These are phyloP conservation scores for Chrysotoxum bicinctum DNA, from an alignment of 2,888 invertebrate genomes.

Conservation along the genomic window DNA sequence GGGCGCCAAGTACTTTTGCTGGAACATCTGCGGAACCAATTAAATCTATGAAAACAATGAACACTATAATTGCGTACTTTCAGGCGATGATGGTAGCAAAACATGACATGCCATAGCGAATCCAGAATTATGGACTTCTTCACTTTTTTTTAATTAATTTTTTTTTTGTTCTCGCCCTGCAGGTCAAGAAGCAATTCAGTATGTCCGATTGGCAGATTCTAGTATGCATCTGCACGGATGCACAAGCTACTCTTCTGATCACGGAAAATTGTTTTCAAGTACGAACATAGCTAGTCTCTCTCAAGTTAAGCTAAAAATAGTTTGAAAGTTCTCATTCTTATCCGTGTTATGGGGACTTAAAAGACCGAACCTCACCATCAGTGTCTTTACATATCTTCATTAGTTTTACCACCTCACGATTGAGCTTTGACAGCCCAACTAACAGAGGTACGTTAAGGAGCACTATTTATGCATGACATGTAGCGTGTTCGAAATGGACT, in stretches of 20 bases:
- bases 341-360: not conserved
- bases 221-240: constrained; percentile 26
- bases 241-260: constrained; percentile 6
- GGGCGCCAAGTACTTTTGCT: constrained; percentile 32
- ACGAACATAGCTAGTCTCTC: not conserved
- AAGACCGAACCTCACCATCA: constrained; percentile 1
- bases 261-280: constrained; percentile 29
- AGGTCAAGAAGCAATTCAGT: constrained; percentile 54
- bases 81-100: constrained; percentile 39
- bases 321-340: constrained; percentile 11
- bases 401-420: constrained; percentile 30
- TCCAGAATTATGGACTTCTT: constrained; percentile 19
- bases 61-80: constrained; percentile 63
- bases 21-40: constrained; percentile 54
- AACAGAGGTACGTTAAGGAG: not conserved
- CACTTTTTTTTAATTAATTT: constrained; percentile 4
- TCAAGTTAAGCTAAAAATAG: constrained; percentile 30
- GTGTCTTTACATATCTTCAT: constrained; percentile 30
- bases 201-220: constrained; percentile 34
- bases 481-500: constrained; percentile 12
- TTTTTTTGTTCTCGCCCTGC: constrained; percentile 29
- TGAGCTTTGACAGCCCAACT: constrained; percentile 37
- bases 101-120: constrained; percentile 37
- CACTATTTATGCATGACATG: constrained; percentile 29
- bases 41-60: constrained; percentile 63